Evolutionary conservation across 2,888 invertebrate species (phyloP), one percentile per base, ranked within the genome.

Genomic region (Falcaria lacertinaria): DNA sequence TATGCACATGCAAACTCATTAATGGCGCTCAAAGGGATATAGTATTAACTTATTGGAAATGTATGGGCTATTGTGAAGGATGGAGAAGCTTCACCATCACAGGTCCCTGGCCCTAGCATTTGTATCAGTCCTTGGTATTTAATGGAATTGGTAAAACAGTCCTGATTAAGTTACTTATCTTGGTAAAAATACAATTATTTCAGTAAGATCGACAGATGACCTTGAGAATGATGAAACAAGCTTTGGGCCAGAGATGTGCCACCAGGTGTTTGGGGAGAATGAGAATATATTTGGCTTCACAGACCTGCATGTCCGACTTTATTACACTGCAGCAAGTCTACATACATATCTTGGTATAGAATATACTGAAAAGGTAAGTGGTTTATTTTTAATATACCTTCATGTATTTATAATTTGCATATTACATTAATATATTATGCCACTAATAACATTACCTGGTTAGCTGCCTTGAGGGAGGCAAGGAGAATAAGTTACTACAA

Each of bases 261-360:
- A 98, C 89, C 98, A 98, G 83, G 93, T 98, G 44, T 98, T 97
- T 79, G 97, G 97, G 4, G 95, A 96, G 57, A 93, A 92, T 64
- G 99, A 99, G 85, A 95, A 93, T 49, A 97, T 99, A 74, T 98
- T 97, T 89, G 99, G 98, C 2, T 99, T 97, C 74, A 93, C 94
- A 68, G 94, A 96, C 65, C 84, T 98, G 28, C 90, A 91, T 46
- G 92, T 98, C 2, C 91, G 93, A 50, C 80, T 98, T 2, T 94
- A 93, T 69, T 97, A 96, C 73, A 93, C 94, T 47, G 96, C 97
- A 42, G 95, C 93, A 15, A 93, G 93, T 48, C 89, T 98, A 46
- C 93, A 93, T 61, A 94, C 96, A 42, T 98, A 94, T 69, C 81
- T 98, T 40, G 93, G 93, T 41, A 90, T 96, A 59, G 91, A 91